Evolutionary conservation across 2,888 invertebrate species (phyloP), one percentile per base, ranked within the genome.

Genomic region (Nowickia ferox): DNA sequence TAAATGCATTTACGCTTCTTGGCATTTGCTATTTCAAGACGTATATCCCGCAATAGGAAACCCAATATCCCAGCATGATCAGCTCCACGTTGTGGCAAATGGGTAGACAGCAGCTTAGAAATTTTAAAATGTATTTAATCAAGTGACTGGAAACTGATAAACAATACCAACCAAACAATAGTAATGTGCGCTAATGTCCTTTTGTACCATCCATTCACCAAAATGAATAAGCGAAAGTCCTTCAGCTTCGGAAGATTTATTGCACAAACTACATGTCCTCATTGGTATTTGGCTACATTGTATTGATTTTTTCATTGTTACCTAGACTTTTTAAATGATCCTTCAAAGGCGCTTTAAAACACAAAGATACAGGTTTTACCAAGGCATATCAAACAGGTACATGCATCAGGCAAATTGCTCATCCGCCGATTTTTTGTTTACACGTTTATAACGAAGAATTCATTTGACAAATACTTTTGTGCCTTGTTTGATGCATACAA

Each of bases 31-130:
- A 95, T 90, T 92, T 97, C 97, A 48, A 93, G 94, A 6, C 94
- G 90, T 55, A 97, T 96, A 89, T 97, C 97, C 0, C 93, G 91
- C 10, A 94, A 91, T 22, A 96, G 90, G 90, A 97, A 97, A 0
- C 97, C 97, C 85, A 96, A 93, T 42, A 97, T 95, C 0, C 97
- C 97, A 74, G 95, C 94, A 3, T 94, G 92, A 88, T 96, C 96
- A 40, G 91, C 91, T 0, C 96, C 97, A 83, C 94, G 94, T 89
- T 97, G 97, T 40, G 94, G 93, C 89, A 96, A 93, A 78, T 95
- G 94, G 22, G 95, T 95, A 0, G 97, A 96, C 22, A 96, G 92
- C 1, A 97, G 91, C 96, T 96, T 90, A 1, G 57, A 22, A 22
- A 44, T 11, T 55, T 3, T 40, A 38, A 46, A 11, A 48, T 9